Evolutionary conservation across 53 echinoderm and acorn worm genomes (phyloP).

Genomic region (Mesocentrotus franciscanus): DNA sequence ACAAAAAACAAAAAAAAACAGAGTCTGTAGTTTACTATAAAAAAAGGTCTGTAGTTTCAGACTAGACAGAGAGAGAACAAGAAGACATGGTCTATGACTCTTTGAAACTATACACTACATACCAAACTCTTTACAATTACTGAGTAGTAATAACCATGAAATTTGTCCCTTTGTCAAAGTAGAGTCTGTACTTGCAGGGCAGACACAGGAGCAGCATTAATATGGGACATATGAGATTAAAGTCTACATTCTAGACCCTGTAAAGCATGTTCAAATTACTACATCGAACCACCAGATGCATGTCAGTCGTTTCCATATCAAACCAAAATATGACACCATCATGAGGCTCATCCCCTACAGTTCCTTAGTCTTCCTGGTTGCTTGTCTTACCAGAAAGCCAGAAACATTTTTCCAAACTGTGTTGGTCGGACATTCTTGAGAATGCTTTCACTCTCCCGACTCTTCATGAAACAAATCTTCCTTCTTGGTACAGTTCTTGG

Average conservation of each 20-base stretch:
- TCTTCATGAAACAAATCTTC: background rate
- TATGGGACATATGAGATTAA: background rate
- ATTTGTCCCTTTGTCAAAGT: background rate
- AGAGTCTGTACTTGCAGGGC: background rate
- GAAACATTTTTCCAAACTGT: background rate
- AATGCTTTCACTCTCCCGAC: background rate
- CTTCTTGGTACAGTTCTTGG: background rate
- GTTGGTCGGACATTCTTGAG: background rate
- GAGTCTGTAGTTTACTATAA: no score
- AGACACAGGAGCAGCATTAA: background rate
- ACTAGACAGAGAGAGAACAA: no score
- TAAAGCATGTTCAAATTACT: background rate
- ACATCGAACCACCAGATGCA: background rate
- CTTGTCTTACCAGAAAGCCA: background rate
- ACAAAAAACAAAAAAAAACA: no score
- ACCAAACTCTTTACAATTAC: no score
- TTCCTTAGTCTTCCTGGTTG: background rate
- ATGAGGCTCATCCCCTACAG: background rate
- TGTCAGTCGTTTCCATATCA: background rate
- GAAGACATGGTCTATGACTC: no score
- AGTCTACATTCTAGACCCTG: background rate
- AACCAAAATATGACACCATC: background rate
- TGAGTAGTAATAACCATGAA: no score
- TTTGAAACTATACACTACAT: no score
- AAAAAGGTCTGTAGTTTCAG: no score